Conservation (phyloP, 2,888 invertebrate species). For the Hydropsyche betteni region DNA sequence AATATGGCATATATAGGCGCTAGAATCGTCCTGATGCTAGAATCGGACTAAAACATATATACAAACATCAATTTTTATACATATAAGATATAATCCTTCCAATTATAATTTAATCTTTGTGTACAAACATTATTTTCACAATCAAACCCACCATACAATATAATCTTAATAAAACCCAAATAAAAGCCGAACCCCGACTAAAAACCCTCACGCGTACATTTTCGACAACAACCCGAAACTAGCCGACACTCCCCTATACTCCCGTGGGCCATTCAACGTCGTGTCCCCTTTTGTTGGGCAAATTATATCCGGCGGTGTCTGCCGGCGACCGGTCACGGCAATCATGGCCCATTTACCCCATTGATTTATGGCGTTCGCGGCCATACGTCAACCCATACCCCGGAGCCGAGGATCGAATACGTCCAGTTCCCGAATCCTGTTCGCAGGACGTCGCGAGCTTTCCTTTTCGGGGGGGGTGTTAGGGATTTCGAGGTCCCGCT, state of each 20-base stretch:
- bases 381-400: constrained; percentile 4
- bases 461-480: background rate
- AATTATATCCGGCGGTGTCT: constrained; percentile 39
- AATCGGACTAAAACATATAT: too few relatives aligned
- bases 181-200: background rate
- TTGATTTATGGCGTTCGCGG: constrained; percentile 41
- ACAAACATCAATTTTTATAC: too few relatives aligned
- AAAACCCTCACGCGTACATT: background rate
- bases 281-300: constrained; percentile 35
- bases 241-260: background rate
- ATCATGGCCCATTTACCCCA: constrained; percentile 44
- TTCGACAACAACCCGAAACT: background rate
- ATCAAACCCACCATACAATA: background rate
- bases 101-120: too few relatives aligned
- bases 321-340: constrained; percentile 36
- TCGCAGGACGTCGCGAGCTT: constrained; percentile 2
- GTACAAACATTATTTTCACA: background rate
- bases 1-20: too few relatives aligned
- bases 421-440: too few relatives aligned
- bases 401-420: background rate
- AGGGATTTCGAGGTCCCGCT: too few relatives aligned
- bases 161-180: background rate
- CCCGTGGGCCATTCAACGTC: constrained; percentile 14
- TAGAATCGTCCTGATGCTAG: too few relatives aligned
- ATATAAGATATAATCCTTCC: too few relatives aligned